Base-by-base conservation (phyloP, 2,888 invertebrate species). In the Cryptus viduatorius region DNA sequence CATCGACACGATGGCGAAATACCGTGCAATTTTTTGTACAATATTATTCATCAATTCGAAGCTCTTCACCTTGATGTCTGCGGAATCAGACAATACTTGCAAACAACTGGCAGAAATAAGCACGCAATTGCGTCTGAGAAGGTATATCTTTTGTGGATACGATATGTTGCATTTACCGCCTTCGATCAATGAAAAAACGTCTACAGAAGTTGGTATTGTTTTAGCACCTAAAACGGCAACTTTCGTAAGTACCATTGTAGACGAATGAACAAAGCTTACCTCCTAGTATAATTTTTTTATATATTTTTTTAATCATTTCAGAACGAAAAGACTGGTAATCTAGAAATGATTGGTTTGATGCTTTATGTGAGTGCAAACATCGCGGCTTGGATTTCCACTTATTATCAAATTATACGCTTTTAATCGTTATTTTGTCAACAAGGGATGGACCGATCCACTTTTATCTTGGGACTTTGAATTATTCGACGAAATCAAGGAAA, bases 211-310 rank as follows among this genome's bases (percentile, higher is more conserved):
- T 50, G 29, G 2, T 3, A 3, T 69, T 3, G 2, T 50, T 7
- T 16, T 69, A 1, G 16, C 50, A 37, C 69, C 69, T 12, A 69
- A 29, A 31, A 37, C 50, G 46, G 19, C 48, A 37, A 24, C 31
- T 53, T 69, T 69, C 69, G 69, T 69, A 31, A 69, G 69, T 69
- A 50, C 50, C 29, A 7, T 50, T 44, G 4, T 50, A 8, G 14
- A 10, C 14, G 19, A 67, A 44, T 3, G 0, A 19, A 7, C 1
- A 1, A 14, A 64, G 8, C 3, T 4, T 8, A 37, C n/a, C 53
- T 31, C 48, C 50, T 37, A 46, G 1, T 7, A 8, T 31, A 50
- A 50, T 48, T 50, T 16, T n/a, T 12, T 46, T 29, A 48, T 31
- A 48, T 29, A 68, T n/a, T 48, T 29, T 24, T 7, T 68, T 68